Evolutionary conservation across 2,797 vertebrate genomes (phyloP), one percentile per base, ranked within the genome.

Genomic region (Staurois parvus): DNA sequence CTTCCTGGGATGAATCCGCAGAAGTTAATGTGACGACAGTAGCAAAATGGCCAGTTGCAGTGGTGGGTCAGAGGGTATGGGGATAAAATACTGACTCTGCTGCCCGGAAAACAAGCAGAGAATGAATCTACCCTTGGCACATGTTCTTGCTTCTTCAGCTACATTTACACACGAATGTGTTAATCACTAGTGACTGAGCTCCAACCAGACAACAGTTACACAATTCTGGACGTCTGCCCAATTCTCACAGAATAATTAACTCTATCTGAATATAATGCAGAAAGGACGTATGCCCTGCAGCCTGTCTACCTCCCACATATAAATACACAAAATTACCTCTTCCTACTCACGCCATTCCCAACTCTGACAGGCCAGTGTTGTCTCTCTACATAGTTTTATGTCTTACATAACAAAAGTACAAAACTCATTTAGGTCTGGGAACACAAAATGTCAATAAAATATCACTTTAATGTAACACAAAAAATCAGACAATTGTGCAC

Each of bases 211-310:
- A 42, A 70, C 48, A 37, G 73, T 86, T 85, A 70, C 85, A 64
- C 80, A 83, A 82, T 72, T 7, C 48, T 86, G 85, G 85, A 78
- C 1, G 21, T 10, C 5, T 40, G 52, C 85, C 85, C 52, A 78
- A 29, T 82, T 86, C 75, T 72, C 80, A 86, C 80, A 83, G 79
- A 66, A 78, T 83, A 52, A 86, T 86, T 86, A 86, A 52, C 73
- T 48, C 29, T 32, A 37, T 67, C 66, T 24, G 42, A 82, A 70
- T 83, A 68, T 26, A 81, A 69, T 64, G 32, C n/a, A 30, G 11
- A 75, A 67, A 80, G 77, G 84, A 85, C 45, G 62, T 48, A 72
- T 77, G 80, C 85, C 85, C 80, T 59, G 80, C 52, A 68, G 85
- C 30, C 40, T 73, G 67, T 56, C 80, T 73, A 52, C 52, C 68